phyloP scores from a whole-genome alignment of 2,797 vertebrate genomes.

The Euthynnus affinis region DNA sequence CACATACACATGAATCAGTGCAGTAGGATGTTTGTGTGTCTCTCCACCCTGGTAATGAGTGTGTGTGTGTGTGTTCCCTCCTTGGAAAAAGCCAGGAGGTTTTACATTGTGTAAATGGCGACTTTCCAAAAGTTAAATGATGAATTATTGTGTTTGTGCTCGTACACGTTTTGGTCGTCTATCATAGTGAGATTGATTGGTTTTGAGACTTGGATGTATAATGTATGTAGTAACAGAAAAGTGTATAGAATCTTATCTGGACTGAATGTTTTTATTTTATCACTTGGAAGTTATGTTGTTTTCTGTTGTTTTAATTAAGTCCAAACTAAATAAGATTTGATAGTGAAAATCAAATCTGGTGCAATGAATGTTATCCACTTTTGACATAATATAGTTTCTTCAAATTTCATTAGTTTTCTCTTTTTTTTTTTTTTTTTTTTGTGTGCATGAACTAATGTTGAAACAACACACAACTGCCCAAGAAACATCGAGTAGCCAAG shows the following conservation, averaged over 20 bases:
- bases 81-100: constrained; percentile 31
- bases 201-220: not conserved
- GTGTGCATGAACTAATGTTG: too few species aligned
- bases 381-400: not conserved
- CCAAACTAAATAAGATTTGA: too few species aligned
- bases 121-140: not conserved
- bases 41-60: constrained; percentile 18
- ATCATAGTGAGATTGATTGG: not conserved
- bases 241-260: not conserved
- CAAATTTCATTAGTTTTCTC: too few species aligned
- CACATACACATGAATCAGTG: constrained; percentile 1
- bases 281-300: not conserved
- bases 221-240: not conserved
- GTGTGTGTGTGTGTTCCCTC: constrained; percentile 23
- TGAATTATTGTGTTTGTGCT: not conserved
- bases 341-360: not conserved
- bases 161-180: not conserved
- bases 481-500: too few species aligned
- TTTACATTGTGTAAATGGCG: constrained; percentile 15
- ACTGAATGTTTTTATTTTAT: not conserved
- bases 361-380: not conserved
- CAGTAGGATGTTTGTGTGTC: constrained; percentile 38
- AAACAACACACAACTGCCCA: not conserved
- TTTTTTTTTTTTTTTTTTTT: too few species aligned
- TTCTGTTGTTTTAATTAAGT: not conserved